A percentile compares a stretch with the other conserved stretches of the same genome.
These are phyloP conservation scores for Toxostoma redivivum DNA, from an alignment of 2,113 vertebrate species.

Conservation along the genomic window DNA sequence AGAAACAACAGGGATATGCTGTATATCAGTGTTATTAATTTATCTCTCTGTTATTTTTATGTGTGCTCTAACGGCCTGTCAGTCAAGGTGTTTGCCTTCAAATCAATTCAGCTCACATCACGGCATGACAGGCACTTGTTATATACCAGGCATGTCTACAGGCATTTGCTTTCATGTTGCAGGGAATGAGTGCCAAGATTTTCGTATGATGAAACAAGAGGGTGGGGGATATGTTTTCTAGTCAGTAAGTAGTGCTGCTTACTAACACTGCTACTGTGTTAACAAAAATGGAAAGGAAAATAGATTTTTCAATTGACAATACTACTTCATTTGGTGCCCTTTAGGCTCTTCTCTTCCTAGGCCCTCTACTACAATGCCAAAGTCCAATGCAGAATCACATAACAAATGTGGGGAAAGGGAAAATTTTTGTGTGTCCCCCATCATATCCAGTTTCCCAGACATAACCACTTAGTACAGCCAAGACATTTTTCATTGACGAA, in stretches of 20 bases:
- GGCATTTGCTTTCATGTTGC: constrained; percentile 1
- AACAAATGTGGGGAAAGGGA: background rate
- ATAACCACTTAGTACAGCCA: background rate
- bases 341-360: background rate
- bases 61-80: background rate
- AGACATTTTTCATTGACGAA: background rate
- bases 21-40: background rate
- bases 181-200: background rate
- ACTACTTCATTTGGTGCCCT: background rate
- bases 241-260: background rate
- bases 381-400: background rate
- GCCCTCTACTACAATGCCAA: background rate
- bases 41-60: background rate
- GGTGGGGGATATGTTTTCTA: background rate
- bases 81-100: constrained; percentile 25
- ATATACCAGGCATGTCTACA: background rate
- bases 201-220: background rate
- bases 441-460: background rate
- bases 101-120: background rate
- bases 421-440: background rate
- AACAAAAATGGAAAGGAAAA: background rate
- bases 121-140: background rate
- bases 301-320: background rate
- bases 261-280: background rate
- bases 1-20: background rate